phyloP scores from a whole-genome alignment of 2,797 vertebrate species.

The Heterohyrax brucei region DNA sequence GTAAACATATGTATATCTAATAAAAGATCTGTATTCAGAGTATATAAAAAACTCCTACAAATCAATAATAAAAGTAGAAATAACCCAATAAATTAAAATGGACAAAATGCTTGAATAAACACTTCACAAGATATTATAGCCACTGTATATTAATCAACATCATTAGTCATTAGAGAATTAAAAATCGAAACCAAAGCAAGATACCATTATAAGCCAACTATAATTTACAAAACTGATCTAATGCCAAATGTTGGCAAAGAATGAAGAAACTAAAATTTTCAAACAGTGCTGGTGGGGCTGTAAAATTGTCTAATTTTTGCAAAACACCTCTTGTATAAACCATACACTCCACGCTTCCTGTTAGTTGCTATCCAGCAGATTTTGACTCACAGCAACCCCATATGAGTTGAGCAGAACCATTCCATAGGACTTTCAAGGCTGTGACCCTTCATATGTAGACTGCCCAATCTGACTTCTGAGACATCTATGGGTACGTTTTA shows the following conservation, averaged over 20 bases:
- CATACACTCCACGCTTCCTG: too few species aligned
- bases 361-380: too few species aligned
- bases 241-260: neutral
- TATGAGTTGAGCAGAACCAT: too few species aligned
- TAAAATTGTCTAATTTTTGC: neutral
- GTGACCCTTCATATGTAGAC: too few species aligned
- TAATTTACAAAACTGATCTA: slow-evolving; percentile 31
- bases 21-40: neutral
- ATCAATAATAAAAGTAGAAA: slow-evolving; percentile 24
- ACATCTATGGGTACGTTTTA: too few species aligned
- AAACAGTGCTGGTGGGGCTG: neutral
- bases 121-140: neutral
- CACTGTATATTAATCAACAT: neutral
- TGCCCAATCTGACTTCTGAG: too few species aligned
- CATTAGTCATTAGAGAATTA: neutral
- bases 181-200: too few species aligned
- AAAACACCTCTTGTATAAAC: neutral
- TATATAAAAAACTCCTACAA: slow-evolving; percentile 3
- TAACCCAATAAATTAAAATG: neutral
- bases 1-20: neutral
- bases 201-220: too few species aligned
- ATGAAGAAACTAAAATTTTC: neutral
- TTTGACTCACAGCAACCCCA: too few species aligned
- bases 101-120: slow-evolving; percentile 19
- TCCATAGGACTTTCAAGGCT: too few species aligned